Evolutionary conservation across 1,140 invertebrate species (phyloP), one percentile per base, ranked within the genome.

Genomic region (Ostrea edulis): DNA sequence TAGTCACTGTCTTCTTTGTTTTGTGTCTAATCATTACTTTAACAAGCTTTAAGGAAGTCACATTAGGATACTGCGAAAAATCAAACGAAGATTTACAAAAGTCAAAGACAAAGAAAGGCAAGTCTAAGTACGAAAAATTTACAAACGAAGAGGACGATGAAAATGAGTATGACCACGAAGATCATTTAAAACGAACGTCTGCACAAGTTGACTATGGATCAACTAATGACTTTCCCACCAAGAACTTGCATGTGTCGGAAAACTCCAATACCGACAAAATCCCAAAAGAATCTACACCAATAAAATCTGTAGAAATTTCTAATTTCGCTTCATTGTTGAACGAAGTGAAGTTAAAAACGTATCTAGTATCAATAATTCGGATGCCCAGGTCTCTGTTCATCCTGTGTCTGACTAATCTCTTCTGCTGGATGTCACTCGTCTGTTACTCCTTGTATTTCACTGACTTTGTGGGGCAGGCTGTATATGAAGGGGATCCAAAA

Each of bases 401-500:
- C 91, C 96, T 99, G 0, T 99, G 98, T 92, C 89, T 99, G 4
- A 99, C 98, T 0, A 99, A 99, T 95, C 96, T 99, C 0, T 99
- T 99, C 94, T 99, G 98, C 93, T 99, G 98, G 98, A 99, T 98
- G 98, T 98, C 98, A 0, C 97, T 99, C 86, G 98, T 99, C 2
- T 99, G 98, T 94, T 99, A 99, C 93, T 99, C 98, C 0, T 95
- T 99, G 0, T 99, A 99, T 94, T 99, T 99, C 94, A 99, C 98
- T 0, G 98, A 99, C 95, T 99, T 99, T 94, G 98, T 99, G 8
- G 98, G 98, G 0, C 98, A 99, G 95, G 97, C 97, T 52, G 98
- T 99, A n/a, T 99, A 97, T 93, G 96, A 96, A n/a, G 98, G 98
- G 0, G 96, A 98, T 96, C 98, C 98, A 35, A 97, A 96, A 93